These are phyloP conservation scores for Thermophis baileyi DNA, from an alignment of 2,113 vertebrate genomes.

Conservation along the genomic window DNA sequence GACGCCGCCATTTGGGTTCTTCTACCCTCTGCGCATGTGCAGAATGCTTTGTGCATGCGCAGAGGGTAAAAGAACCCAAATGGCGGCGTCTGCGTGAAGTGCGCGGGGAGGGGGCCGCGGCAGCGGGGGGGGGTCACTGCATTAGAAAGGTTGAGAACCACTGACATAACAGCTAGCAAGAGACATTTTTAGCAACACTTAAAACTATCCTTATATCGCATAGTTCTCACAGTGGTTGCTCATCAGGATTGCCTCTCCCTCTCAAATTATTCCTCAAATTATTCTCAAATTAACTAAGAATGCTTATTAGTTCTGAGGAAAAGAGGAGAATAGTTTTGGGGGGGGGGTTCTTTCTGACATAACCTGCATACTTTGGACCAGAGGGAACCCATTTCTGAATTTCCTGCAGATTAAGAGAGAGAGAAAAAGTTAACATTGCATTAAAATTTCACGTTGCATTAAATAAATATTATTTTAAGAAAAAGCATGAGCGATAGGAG, in stretches of 20 bases:
- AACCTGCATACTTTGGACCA: not conserved
- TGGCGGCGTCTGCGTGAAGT: no score
- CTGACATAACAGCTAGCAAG: not conserved
- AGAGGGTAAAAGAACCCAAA: no score
- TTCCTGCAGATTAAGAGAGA: not conserved
- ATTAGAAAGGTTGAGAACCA: no score
- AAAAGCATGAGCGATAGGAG: not conserved
- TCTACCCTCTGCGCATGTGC: no score
- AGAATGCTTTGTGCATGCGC: no score
- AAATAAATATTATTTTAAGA: not conserved
- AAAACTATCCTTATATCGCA: not conserved
- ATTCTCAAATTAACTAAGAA: not conserved
- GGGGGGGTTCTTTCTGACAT: not conserved
- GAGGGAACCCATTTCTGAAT: not conserved
- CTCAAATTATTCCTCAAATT: not conserved
- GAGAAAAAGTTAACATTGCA: not conserved
- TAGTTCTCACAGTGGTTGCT: not conserved
- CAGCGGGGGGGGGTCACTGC: no score
- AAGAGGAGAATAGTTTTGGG: not conserved
- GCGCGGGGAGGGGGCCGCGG: no score
- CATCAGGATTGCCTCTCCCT: not conserved
- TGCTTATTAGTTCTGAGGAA: not conserved
- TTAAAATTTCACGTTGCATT: not conserved
- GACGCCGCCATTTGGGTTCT: no score
- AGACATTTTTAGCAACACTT: not conserved